Conservation (phyloP, 2,888 invertebrate species). For the Charanyca ferruginea region DNA sequence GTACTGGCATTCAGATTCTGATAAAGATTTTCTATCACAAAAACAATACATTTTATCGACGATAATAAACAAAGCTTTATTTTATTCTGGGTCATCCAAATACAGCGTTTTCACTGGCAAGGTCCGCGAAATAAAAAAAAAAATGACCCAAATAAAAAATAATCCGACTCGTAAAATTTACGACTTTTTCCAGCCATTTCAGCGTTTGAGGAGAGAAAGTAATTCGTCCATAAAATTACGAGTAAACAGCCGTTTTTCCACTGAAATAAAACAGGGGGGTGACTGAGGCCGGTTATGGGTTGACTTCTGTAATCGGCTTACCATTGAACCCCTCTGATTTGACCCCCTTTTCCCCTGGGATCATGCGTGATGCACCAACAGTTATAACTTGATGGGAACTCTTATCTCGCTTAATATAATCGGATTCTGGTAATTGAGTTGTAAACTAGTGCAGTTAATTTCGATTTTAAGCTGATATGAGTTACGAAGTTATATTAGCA, state of each 20-base stretch:
- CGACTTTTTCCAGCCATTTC: slow-evolving; percentile 85
- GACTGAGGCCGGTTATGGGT: slow-evolving; percentile 71
- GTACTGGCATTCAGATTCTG: slow-evolving; percentile 25
- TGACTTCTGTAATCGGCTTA: slow-evolving; percentile 91
- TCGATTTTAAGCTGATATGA: slow-evolving; percentile 65
- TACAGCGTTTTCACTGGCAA: slow-evolving; percentile 61
- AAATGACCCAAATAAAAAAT: slow-evolving; percentile 86
- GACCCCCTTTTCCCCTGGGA: slow-evolving; percentile 75
- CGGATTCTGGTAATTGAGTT: slow-evolving; percentile 89
- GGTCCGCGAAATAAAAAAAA: slow-evolving; percentile 77
- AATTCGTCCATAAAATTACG: slow-evolving; percentile 89
- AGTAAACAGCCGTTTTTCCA: slow-evolving; percentile 90
- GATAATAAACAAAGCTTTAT: slow-evolving; percentile 56
- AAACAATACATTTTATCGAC: slow-evolving; percentile 35
- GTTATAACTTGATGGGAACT: slow-evolving; percentile 88
- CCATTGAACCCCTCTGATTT: slow-evolving; percentile 78
- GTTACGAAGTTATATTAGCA: slow-evolving; percentile 26
- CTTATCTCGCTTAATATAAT: slow-evolving; percentile 90
- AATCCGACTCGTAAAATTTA: slow-evolving; percentile 86
- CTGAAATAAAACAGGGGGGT: slow-evolving; percentile 84
- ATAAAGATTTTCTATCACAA: slow-evolving; percentile 31
- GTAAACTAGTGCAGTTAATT: slow-evolving; percentile 73
- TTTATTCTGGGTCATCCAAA: slow-evolving; percentile 58
- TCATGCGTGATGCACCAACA: slow-evolving; percentile 83
- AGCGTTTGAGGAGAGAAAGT: slow-evolving; percentile 88